phyloP scores from a whole-genome alignment of 1,140 invertebrate species.

The Meteorus sp. region DNA sequence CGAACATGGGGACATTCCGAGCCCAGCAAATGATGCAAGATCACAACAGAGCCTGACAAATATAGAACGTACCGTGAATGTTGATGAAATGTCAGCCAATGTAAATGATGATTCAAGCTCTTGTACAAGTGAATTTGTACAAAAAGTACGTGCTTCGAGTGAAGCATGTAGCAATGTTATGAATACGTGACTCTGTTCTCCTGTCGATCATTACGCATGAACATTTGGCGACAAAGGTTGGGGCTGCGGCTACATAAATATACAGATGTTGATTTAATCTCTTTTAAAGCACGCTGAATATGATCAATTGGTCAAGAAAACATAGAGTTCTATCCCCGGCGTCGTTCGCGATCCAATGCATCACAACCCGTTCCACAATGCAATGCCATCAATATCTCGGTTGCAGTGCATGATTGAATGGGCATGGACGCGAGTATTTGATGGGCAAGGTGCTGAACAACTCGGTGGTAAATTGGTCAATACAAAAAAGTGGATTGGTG shows the following conservation, averaged over 20 bases:
- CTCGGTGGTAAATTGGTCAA: conserved; percentile 78
- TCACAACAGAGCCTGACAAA: conserved; percentile 73
- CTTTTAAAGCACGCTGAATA: conserved; percentile 75
- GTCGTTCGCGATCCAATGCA: conserved; percentile 45
- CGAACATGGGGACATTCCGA: conserved; percentile 76
- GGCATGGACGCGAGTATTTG: conserved; percentile 88
- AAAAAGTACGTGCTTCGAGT: conserved; percentile 71
- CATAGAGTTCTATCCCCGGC: conserved; percentile 49
- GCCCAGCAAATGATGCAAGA: conserved; percentile 50
- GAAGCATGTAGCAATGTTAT: conserved; percentile 69
- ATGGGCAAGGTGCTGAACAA: conserved; percentile 83
- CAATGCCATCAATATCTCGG: conserved; percentile 82
- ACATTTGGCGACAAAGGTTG: conserved; percentile 87
- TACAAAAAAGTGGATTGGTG: conserved; percentile 91
- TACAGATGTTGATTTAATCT: conserved; percentile 87
- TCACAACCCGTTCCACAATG: conserved; percentile 62
- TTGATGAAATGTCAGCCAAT: conserved; percentile 79
- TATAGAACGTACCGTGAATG: conserved; percentile 81
- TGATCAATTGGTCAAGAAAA: conserved; percentile 68
- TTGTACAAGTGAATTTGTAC: conserved; percentile 72
- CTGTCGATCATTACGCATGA: conserved; percentile 82
- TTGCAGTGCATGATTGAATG: conserved; percentile 83
- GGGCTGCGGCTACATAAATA: conserved; percentile 90
- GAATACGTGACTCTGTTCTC: conserved; percentile 73
- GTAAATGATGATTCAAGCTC: conserved; percentile 84